Evolutionary conservation across 2,113 vertebrate genomes (phyloP), one percentile per base, ranked within the genome.

Genomic region (pig (Sus scrofa)): DNA sequence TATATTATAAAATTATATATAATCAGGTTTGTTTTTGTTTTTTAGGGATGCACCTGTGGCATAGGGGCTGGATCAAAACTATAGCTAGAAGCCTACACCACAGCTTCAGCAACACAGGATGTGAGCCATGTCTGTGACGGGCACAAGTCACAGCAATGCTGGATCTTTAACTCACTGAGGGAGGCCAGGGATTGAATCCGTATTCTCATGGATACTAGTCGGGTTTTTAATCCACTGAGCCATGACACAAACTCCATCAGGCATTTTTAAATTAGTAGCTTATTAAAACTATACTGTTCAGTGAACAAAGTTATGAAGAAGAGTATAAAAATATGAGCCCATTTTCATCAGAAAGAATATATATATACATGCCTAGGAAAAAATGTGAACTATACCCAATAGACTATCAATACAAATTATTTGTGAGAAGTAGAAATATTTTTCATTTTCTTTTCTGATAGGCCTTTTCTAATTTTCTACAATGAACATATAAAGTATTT

Each of bases 201-300:
- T 8, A 44, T 44, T 44, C 44, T 44, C 44, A 44, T 44, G 44
- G 44, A 44, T 44, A 44, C 44, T 44, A 44, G 44, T 44, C 44
- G 44, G 8, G 44, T 44, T 44, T 8, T 44, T 44, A 44, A 44
- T 8, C 44, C 44, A 44, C n/a, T n/a, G n/a, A n/a, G n/a, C n/a
- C n/a, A n/a, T n/a, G n/a, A n/a, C 44, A 44, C 5, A 8, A 44
- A 44, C 44, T 44, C 44, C 44, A 84, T 39, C 22, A 52, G 90
- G 30, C 70, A 91, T 58, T 81, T 94, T 93, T n/a, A 89, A 90
- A 79, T 79, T 37, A 91, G 67, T 70, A 86, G 8, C 26, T 82
- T 91, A 79, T 87, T 67, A 94, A 88, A 97, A 95, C 30, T 58
- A 74, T 13, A 96, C 44, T 95, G 10, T 44, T 74, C 70, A 74